Base-by-base conservation (phyloP, 2,888 invertebrate genomes). In the Dolichomitus sp. region DNA sequence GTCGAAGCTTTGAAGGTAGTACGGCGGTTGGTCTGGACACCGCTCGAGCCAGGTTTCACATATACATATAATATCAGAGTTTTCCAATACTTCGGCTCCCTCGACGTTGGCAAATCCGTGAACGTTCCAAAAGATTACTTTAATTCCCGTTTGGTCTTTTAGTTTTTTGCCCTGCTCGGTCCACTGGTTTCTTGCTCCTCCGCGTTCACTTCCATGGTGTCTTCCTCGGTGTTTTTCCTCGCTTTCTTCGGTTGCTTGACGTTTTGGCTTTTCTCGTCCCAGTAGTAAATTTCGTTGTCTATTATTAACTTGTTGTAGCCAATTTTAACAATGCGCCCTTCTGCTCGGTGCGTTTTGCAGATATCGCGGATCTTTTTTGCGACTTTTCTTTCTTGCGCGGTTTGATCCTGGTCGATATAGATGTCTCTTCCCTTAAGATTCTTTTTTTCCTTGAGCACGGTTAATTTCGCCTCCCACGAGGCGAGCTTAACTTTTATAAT, bases 321-420 rank as follows among this genome's bases (percentile, higher is more conserved):
- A 6, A 65, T 27, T 65, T 45, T 65, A 3, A 65, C 65, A 0
- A 27, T 65, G 27, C 14, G 65, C 0, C 65, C 45, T 23, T 27
- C 65, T 3, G 45, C 45, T 5, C 65, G 14, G 27, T 23, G 65
- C 0, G 14, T 7, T 27, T 45, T 65, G 45, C 65, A n/a, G 45
- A 45, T 45, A 1, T 65, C 65, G 0, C 65, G 45, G 12, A 65
- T 27, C 0, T 65, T 65, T 14, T 65, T 65, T 14, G 65, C 65
- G 23, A 65, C 65, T 23, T 45, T 23, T 27, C 45, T 23, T 23
- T 69, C 52, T n/a, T 52, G 50, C 0, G 2, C 11, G 12, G 48
- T 76, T 2, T 11, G 57, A 23, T 76, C 76, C 4, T 76, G 76
- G 45, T 76, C 76, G 42, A 76, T 76, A 12, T 42, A 76, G 12